These are phyloP conservation scores for Falcunculus frontatus DNA, from an alignment of 2,113 vertebrate species.

Conservation along the genomic window DNA sequence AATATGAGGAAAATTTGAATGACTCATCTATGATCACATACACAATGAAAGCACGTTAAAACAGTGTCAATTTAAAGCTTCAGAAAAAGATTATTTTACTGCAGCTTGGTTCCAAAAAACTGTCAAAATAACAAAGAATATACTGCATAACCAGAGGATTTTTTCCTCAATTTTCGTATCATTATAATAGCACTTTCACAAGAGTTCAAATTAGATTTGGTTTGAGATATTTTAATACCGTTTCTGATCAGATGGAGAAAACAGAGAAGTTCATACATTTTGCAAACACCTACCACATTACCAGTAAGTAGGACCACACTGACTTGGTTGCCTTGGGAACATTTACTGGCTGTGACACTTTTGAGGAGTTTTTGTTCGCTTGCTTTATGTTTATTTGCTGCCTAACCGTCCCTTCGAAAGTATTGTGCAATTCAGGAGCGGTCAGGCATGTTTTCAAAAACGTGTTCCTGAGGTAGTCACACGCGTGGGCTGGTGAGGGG, in stretches of 20 bases:
- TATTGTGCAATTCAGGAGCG: not conserved
- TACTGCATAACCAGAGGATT: not conserved
- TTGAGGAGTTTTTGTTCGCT: not conserved
- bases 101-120: not conserved
- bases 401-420: not conserved
- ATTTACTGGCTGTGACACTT: not conserved
- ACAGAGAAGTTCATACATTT: not conserved
- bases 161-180: not conserved
- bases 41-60: not conserved
- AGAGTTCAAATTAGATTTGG: not conserved
- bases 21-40: not conserved
- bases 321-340: slow-evolving; percentile 31
- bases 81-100: not conserved
- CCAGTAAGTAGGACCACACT: not conserved
- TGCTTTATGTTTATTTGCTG: not conserved
- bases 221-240: not conserved
- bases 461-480: not conserved
- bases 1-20: not conserved
- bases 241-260: slow-evolving; percentile 9
- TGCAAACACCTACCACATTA: not conserved
- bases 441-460: not conserved
- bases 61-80: not conserved
- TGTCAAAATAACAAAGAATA: not conserved
- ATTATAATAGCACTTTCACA: not conserved
- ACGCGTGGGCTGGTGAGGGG: not conserved